Evolutionary conservation across 1,140 invertebrate species (phyloP).

Genomic region (Rhagoletis pomonella): DNA sequence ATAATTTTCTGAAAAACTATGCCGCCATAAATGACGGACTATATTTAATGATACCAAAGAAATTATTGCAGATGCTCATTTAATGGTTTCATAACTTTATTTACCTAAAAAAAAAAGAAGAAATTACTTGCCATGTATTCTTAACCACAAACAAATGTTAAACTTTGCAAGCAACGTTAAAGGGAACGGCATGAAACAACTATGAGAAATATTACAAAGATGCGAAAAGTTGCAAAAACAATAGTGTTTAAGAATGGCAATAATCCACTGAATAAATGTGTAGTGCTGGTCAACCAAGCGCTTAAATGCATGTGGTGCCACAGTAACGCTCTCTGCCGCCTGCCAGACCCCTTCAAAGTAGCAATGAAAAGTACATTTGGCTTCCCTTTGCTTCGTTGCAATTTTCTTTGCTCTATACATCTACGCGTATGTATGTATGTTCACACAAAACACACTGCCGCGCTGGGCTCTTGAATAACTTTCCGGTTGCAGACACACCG

Average conservation of each 20-base stretch:
- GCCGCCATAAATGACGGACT: too few species aligned
- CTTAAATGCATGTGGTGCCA: constrained; percentile 39
- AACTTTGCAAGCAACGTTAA: background rate
- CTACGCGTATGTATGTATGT: background rate
- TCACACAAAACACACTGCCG: background rate
- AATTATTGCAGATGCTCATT: too few species aligned
- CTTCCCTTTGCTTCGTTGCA: background rate
- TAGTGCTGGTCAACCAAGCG: background rate
- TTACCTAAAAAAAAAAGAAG: too few species aligned
- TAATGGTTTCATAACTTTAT: too few species aligned
- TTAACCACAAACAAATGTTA: background rate
- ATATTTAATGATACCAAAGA: too few species aligned
- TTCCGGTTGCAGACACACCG: background rate
- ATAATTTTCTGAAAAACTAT: too few species aligned
- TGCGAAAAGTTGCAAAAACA: background rate
- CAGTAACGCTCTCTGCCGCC: background rate
- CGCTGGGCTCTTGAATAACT: constrained; percentile 12
- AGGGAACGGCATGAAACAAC: background rate
- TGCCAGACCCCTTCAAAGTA: background rate
- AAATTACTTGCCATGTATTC: too few species aligned
- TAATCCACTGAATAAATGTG: constrained; percentile 13
- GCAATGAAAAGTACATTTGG: constrained; percentile 10
- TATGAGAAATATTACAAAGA: background rate
- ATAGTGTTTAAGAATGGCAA: background rate
- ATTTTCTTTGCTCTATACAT: background rate